Evolutionary conservation across 2,797 vertebrate species (phyloP).

Genomic region (Balearica regulorum): DNA sequence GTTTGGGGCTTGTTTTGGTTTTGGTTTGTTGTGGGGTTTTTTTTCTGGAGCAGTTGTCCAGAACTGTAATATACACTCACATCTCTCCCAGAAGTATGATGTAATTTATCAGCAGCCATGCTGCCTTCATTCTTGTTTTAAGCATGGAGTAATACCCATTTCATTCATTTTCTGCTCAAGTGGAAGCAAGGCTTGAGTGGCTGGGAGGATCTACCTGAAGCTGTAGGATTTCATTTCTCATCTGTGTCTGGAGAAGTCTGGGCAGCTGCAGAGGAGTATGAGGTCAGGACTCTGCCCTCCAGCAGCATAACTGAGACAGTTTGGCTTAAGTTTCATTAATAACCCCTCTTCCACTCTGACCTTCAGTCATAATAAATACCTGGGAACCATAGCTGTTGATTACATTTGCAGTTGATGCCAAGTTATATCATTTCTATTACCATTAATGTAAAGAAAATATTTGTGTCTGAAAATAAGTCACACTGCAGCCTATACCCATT

Average conservation of each 20-base stretch:
- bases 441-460: constrained; percentile 87
- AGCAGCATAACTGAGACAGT: constrained; percentile 53
- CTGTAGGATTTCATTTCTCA: neutral
- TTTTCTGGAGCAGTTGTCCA: neutral
- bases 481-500: constrained; percentile 64
- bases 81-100: neutral
- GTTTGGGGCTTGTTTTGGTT: too few species aligned
- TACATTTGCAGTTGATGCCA: constrained; percentile 78
- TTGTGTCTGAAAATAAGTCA: constrained; percentile 76
- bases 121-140: neutral
- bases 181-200: neutral
- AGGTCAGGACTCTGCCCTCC: constrained; percentile 38
- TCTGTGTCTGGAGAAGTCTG: neutral
- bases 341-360: constrained; percentile 57
- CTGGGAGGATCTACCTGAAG: neutral
- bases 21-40: too few species aligned
- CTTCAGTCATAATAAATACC: constrained; percentile 68
- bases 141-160: neutral
- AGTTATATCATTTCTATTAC: constrained; percentile 78
- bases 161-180: neutral
- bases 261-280: neutral
- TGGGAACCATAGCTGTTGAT: constrained; percentile 78
- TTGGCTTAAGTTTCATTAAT: constrained; percentile 54
- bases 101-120: neutral
- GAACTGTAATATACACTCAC: neutral